Base-by-base conservation (phyloP, 2,888 invertebrate genomes). In the Biston betularia region DNA sequence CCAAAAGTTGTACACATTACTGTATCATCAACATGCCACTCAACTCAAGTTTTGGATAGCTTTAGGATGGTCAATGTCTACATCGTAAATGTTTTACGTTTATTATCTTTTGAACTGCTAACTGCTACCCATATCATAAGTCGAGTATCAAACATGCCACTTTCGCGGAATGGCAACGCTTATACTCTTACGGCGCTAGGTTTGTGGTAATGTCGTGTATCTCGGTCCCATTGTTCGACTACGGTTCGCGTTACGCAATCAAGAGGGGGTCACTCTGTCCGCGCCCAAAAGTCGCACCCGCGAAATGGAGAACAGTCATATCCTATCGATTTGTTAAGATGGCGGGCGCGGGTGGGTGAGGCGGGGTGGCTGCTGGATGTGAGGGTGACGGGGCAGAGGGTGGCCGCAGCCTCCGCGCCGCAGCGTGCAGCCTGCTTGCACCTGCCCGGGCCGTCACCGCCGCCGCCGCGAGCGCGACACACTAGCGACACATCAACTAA, bases 301-400 rank as follows among this genome's bases (percentile, higher is more conserved):
- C 90, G 89, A 90, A 89, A 89, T 91, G 88, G 92, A 92, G 93
- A 93, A 93, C 92, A 93, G 93, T 94, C 93, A 94, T 93, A 94
- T 94, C 93, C 94, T 94, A 94, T 94, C 94, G 94, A 94, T 94
- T 94, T 94, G 94, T 94, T 93, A 94, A 94, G 94, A 94, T 92
- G 94, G 93, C 90, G 91, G 86, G 83, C 85, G 87, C 85, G 88
- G 87, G 85, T 78, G 82, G 83, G 75, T 75, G 82, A 81, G 78
- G 79, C 76, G 82, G 76, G 79, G 79, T 72, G 72, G 72, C 68
- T 74, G 79, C 75, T 81, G 71, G 79, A 74, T 77, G 79, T 76
- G 83, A 80, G 83, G 83, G 84, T 80, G 83, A 79, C 79, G 82
- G 80, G 79, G 81, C 79, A 79, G 82, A 84, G 84, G 85, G 83